Evolutionary conservation across 2,797 vertebrate species (phyloP).

Genomic region (Discoglossus pictus): DNA sequence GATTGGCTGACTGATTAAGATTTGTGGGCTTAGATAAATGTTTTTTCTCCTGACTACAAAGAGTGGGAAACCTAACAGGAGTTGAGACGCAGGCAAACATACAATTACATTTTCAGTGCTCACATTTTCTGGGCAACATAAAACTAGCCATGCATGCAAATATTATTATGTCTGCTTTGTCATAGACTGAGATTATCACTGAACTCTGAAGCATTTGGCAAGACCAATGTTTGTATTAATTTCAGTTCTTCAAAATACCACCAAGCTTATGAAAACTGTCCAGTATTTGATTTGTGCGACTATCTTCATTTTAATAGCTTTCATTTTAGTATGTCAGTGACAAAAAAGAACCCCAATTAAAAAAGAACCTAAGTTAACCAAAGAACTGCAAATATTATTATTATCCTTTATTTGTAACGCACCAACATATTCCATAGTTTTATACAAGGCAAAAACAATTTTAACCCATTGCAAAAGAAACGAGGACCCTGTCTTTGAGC

Average conservation of each 20-base stretch:
- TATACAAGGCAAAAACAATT: too few species aligned
- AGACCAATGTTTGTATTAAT: slow-evolving; percentile 11
- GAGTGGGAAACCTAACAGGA: slow-evolving; percentile 48
- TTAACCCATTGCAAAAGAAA: too few species aligned
- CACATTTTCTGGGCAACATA: slow-evolving; percentile 47
- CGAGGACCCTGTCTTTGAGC: too few species aligned
- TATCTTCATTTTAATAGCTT: too few species aligned
- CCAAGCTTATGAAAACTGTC: neutral
- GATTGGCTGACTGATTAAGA: slow-evolving; percentile 69
- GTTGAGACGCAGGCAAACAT: neutral
- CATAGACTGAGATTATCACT: slow-evolving; percentile 1
- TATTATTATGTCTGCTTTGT: slow-evolving; percentile 5
- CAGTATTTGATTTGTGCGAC: neutral
- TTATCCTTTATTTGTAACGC: too few species aligned
- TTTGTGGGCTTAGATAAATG: slow-evolving; percentile 60
- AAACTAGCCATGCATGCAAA: slow-evolving; percentile 25
- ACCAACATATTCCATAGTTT: too few species aligned
- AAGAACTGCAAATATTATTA: too few species aligned
- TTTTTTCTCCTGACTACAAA: slow-evolving; percentile 57
- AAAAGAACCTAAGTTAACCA: too few species aligned
- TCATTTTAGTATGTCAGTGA: too few species aligned
- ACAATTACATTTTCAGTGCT: slow-evolving; percentile 53
- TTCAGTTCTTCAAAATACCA: neutral
- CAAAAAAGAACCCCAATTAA: too few species aligned
- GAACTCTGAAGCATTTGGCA: slow-evolving; percentile 15